Percentiles rank a stretch among this genome's conserved stretches.
Conservation (phyloP, 2,113 vertebrate genomes). For the Amia ocellicauda region DNA sequence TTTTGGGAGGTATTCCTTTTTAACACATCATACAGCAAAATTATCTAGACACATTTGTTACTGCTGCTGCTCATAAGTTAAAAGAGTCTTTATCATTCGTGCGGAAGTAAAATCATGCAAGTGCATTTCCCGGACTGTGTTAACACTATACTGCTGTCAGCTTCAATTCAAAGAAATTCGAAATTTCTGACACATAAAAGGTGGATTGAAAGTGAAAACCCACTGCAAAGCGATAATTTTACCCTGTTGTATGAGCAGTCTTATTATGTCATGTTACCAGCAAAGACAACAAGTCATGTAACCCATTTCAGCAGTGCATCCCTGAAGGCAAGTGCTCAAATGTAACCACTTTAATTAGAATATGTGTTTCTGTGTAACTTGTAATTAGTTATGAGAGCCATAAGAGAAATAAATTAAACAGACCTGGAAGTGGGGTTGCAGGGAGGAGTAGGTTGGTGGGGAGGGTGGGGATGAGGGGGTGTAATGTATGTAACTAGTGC, state of each 20-base stretch:
- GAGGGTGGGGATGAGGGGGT: not conserved
- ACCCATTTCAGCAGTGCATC: not conserved
- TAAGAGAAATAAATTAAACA: not conserved
- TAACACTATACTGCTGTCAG: not conserved
- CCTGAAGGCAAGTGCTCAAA: not conserved
- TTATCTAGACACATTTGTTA: not conserved
- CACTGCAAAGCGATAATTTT: constrained; percentile 9
- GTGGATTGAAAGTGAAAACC: not conserved
- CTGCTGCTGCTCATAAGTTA: not conserved
- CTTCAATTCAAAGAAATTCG: constrained; percentile 12
- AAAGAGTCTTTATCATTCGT: not conserved
- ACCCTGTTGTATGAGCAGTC: not conserved
- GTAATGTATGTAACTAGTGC: not conserved
- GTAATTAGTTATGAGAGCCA: not conserved
- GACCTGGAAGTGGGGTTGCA: not conserved
- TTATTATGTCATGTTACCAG: constrained; percentile 10
- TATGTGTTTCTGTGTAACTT: not conserved
- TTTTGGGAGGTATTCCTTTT: not conserved
- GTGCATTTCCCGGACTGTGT: not conserved
- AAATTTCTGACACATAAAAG: not conserved
- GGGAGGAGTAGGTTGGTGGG: no score
- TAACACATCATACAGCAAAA: not conserved
- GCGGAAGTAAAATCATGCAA: not conserved
- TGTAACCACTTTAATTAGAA: not conserved
- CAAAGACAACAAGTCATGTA: not conserved